Base-by-base conservation (phyloP, 2,888 invertebrate species). In the Argyra leucocephala region DNA sequence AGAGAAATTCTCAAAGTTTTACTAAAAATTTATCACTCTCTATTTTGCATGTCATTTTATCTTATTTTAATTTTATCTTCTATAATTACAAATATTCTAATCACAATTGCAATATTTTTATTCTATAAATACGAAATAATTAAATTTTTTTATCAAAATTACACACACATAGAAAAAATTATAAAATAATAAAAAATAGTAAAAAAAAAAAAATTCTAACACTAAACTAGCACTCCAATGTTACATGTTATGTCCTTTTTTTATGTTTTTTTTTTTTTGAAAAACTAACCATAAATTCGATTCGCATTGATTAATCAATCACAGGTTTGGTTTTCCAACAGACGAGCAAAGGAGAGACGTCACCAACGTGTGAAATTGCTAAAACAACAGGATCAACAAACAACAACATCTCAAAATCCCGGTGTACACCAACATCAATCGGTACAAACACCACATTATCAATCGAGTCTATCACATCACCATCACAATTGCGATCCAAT, bases 301-400 rank as follows among this genome's bases (percentile, higher is more conserved):
- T 72, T 71, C 77, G 75, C 76, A 80, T 80, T 80, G 85, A 84
- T 85, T 84, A 69, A 69, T 85, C 85, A 86, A 7, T 12, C 24
- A 86, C 89, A 95, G 94, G 94, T 95, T 86, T 95, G 95, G 95
- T 95, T 95, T 90, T 95, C 94, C 85, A 95, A 95, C 89, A 92
- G 95, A 87, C 90, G 95, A 83, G 95, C 95, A 82, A 95, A 95
- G 85, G 95, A 94, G 94, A 89, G 95, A 82, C 91, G 95, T 77
- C 94, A 95, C 82, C 94, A 95, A 83, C 90, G 94, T 80, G 93
- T 94, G 93, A 93, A 91, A 83, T 87, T 92, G 77, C 86, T 93
- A 81, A 93, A 93, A 82, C 88, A 90, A 74, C 87, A 86, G 85
- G 82, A 81, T 48, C 48, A 48, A 48, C 15, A 15, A 48, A 48